Base-by-base conservation (phyloP, 2,888 invertebrate species). In the Mesorhabditis spiculigera region DNA sequence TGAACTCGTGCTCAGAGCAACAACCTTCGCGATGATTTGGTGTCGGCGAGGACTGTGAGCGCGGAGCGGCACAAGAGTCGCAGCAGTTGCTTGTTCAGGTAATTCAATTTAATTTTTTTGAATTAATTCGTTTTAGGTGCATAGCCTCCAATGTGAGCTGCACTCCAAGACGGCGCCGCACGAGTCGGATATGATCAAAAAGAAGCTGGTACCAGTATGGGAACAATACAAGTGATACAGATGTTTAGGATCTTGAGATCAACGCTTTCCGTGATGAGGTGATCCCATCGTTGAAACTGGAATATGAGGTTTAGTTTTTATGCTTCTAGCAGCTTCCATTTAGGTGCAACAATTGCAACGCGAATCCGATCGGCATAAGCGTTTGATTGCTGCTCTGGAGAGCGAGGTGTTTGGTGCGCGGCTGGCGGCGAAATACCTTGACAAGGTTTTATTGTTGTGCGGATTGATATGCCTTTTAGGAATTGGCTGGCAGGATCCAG, bases 381-480 rank as follows among this genome's bases (percentile, higher is more conserved):
- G 91, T 50, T 63, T n/a, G 64, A 90, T 92, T 70, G 89, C 92
- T 41, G 90, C 91, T 4, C 87, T 93, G 66, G 91, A 93, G 85
- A 91, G 91, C 16, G 93, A 93, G 87, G 90, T 93, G 5, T 93
- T 91, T 85, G 93, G 93, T 62, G 92, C 93, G 13, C 90, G 92
- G 82, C 88, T 93, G 76, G 93, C 93, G 8, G 92, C 93, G 10
- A 92, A 92, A 85, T 93, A 93, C 86, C 87, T 93, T 77, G 93
- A 93, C 86, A 93, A 93, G 86, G 73, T 73, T 41, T n/a, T n/a
- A 92, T 93, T 86, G 87, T 93, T 63, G 8, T 63, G 10, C 8
- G 10, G 10, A n/a, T 16, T 8, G 28, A 43, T 28, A n/a, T 66
- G n/a, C 10, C 16, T 66, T 76, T 65, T 71, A 71, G 77, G 82